These are phyloP conservation scores for Tachina lurida DNA, from an alignment of 2,888 invertebrate genomes.

Conservation along the genomic window DNA sequence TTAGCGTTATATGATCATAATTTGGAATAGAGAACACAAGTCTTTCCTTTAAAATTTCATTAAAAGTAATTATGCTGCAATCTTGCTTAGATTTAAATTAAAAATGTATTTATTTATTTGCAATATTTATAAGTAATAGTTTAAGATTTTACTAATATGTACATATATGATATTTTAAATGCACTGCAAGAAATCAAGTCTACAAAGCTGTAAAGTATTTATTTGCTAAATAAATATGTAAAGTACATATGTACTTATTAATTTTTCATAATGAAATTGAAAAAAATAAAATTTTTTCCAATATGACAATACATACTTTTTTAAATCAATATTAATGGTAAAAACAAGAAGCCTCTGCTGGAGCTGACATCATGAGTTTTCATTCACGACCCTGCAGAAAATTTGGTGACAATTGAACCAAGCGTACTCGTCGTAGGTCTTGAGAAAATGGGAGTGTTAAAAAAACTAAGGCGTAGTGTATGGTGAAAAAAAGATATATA, in stretches of 20 bases:
- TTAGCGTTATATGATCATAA: background rate
- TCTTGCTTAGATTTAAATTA: background rate
- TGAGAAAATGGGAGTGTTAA: too few species aligned
- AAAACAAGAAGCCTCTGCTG: too few species aligned
- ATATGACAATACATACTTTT: background rate
- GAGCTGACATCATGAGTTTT: too few species aligned
- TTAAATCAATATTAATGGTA: too few species aligned
- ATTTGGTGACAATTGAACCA: too few species aligned
- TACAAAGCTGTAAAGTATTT: background rate
- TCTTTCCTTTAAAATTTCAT: background rate
- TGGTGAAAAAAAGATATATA: too few species aligned
- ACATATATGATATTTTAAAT: background rate
- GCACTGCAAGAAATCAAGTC: background rate
- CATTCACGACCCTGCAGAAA: too few species aligned
- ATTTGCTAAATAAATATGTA: too few species aligned
- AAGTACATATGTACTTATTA: background rate
- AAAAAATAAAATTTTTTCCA: background rate
- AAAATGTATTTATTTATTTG: background rate
- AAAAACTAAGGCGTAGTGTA: too few species aligned
- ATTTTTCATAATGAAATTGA: too few species aligned
- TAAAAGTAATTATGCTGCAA: slow-evolving; percentile 32
- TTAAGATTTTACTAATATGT: background rate
- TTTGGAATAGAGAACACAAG: slow-evolving; percentile 25
- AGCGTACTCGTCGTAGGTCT: too few species aligned
- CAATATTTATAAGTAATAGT: background rate